Conservation (phyloP, 2,113 vertebrate species). For the Dromiciops gliroides region DNA sequence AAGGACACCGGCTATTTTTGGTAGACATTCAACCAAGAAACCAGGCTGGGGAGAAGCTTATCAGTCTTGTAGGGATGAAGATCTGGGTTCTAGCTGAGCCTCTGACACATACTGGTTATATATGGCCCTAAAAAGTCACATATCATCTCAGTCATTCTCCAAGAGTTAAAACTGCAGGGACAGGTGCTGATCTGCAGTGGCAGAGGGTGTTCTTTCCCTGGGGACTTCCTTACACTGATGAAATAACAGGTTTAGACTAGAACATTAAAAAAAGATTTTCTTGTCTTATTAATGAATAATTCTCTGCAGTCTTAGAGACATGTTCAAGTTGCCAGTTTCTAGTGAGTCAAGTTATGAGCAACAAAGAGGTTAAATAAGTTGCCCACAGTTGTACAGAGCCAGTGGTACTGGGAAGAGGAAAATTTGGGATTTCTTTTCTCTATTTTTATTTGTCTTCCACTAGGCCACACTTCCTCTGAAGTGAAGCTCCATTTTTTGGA, state of each 20-base stretch:
- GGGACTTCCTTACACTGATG: background rate
- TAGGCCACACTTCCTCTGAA: background rate
- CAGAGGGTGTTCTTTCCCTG: background rate
- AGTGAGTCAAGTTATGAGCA: background rate
- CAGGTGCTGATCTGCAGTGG: background rate
- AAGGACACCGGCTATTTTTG: background rate
- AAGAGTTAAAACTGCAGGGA: background rate
- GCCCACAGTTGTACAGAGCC: background rate
- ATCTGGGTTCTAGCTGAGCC: background rate
- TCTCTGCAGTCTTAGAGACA: background rate
- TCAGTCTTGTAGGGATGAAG: background rate
- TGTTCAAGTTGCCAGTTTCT: background rate
- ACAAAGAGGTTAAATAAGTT: slow-evolving; percentile 14
- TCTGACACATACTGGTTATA: background rate
- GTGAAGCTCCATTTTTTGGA: slow-evolving; percentile 13
- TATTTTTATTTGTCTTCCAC: slow-evolving; percentile 5
- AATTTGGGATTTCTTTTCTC: background rate
- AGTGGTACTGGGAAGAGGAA: background rate
- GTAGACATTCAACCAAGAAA: background rate
- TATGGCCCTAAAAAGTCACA: background rate
- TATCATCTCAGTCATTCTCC: background rate
- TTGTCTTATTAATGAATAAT: background rate
- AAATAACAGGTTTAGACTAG: background rate
- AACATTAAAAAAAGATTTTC: background rate
- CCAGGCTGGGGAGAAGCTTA: background rate